Percentiles rank a stretch among this genome's conserved stretches.
Evolutionary conservation across 2,888 invertebrate species (phyloP).

Genomic region (Zaprionus obscuricornis): DNA sequence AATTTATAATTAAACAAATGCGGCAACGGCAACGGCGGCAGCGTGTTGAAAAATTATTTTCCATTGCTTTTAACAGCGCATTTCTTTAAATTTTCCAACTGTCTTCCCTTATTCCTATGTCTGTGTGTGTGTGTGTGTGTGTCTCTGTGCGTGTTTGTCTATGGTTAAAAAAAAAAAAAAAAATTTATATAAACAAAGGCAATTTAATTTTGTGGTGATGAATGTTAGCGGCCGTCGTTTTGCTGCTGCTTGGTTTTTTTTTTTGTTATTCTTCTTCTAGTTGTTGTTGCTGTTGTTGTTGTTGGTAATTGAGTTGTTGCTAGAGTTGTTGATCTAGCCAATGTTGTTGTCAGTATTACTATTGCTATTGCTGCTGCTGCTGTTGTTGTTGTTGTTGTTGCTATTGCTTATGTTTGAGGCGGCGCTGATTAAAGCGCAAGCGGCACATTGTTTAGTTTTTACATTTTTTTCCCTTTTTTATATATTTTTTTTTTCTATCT

Average conservation of each 20-base stretch:
- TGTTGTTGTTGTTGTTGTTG: slow-evolving; percentile 23
- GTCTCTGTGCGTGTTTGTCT: slow-evolving; percentile 20
- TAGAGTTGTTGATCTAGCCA: slow-evolving; percentile 52
- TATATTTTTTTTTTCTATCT: slow-evolving; percentile 25
- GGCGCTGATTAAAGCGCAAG: slow-evolving; percentile 67
- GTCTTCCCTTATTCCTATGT: slow-evolving; percentile 28
- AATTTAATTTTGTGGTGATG: slow-evolving; percentile 75
- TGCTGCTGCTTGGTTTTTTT: slow-evolving; percentile 37
- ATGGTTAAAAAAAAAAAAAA: slow-evolving; percentile 41
- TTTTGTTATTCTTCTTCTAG: slow-evolving; percentile 4
- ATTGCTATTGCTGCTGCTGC: slow-evolving; percentile 18
- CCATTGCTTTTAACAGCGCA: slow-evolving; percentile 68
- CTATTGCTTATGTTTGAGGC: slow-evolving; percentile 39
- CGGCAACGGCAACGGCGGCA: too few species aligned
- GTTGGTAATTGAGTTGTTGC: slow-evolving; percentile 71
- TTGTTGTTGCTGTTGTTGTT: slow-evolving; percentile 42
- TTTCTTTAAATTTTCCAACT: slow-evolving; percentile 71
- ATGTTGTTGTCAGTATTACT: slow-evolving; percentile 24
- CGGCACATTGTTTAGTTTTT: slow-evolving; percentile 64
- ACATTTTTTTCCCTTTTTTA: not conserved
- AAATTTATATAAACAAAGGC: slow-evolving; percentile 72
- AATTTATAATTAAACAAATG: slow-evolving; percentile 77
- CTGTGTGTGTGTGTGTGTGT: not conserved
- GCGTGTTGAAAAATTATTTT: slow-evolving; percentile 70
- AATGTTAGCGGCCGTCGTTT: slow-evolving; percentile 68